Base-by-base conservation (phyloP, 2,797 vertebrate species). In the Aythya fuligula region DNA sequence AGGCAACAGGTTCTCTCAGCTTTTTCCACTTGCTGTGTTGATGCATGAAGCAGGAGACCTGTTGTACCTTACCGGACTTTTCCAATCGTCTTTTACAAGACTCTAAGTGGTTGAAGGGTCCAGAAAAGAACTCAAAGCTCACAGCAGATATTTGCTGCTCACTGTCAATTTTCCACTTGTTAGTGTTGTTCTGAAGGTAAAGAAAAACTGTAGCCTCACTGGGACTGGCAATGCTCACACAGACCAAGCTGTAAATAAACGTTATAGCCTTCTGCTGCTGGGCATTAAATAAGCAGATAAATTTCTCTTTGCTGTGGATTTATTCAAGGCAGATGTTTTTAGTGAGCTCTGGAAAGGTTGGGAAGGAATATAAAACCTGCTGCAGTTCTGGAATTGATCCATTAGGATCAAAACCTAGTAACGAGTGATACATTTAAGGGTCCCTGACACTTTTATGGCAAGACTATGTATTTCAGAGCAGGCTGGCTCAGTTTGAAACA, bases 241-340 rank as follows among this genome's bases (percentile, higher is more conserved):
- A 88, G 54, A 45, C 81, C 47, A 39, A 87, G 72, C 32, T 91
- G 84, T 97, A 96, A 96, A 96, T 97, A 96, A 96, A 79, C 65
- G 81, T 92, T 95, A 94, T 54, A 95, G 85, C 45, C 78, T 80
- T 92, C 76, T 95, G 91, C 85, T 96, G 83, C 92, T 95, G 93
- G 88, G 78, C 95, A 96, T 95, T 96, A 95, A 94, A 88, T 93
- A 95, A 95, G 88, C 85, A 89, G 85, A 96, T 97, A 94, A 95
- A 95, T 95, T 95, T 90, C 78, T 85, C 71, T 85, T 91, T 88
- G 60, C 88, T 95, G 78, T 95, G 85, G 62, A 91, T 93, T 97
- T 96, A 97, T 95, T 96, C 83, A 95, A 95, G 93, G 56, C 97
- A 97, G 92, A 96, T 97, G 94, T 97, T 97, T 94, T 95, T 94